phyloP scores from a whole-genome alignment of 2,797 vertebrate genomes.

The Borostomias antarcticus region DNA sequence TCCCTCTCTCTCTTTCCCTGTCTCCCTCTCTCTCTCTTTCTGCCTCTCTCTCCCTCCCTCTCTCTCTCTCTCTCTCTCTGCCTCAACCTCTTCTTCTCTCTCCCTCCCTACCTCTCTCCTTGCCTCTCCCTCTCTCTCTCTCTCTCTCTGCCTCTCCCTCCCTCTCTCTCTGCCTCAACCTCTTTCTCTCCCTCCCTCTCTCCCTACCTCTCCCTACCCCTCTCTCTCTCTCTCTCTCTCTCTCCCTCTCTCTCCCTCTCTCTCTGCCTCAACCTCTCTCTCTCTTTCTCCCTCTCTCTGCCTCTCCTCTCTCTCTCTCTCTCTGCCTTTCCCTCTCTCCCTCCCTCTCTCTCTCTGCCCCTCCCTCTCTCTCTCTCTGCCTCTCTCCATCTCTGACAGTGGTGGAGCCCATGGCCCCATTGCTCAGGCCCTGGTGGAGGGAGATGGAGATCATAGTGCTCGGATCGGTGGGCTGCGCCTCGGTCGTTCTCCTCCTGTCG shows the following conservation, averaged over 20 bases:
- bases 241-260: neutral
- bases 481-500: slow-evolving; percentile 87
- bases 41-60: neutral
- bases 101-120: slow-evolving; percentile 10
- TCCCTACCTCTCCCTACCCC: neutral
- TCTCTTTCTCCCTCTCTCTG: neutral
- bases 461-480: slow-evolving; percentile 85
- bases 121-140: neutral
- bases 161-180: slow-evolving; percentile 4
- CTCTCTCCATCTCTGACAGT: slow-evolving; percentile 65
- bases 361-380: slow-evolving; percentile 2
- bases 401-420: slow-evolving; percentile 74
- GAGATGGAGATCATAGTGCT: slow-evolving; percentile 88
- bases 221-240: slow-evolving; percentile 4
- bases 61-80: neutral
- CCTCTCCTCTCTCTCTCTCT: slow-evolving; percentile 1
- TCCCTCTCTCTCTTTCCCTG: neutral
- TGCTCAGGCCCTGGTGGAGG: slow-evolving; percentile 86
- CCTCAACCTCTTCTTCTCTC: neutral
- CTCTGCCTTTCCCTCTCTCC: neutral
- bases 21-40: neutral
- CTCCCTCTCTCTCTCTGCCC: slow-evolving; percentile 12
- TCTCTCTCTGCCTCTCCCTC: neutral
- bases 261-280: too few relatives aligned
- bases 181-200: slow-evolving; percentile 7